Base-by-base conservation (phyloP, 23 tunicate species). In the Ascidia mentula region DNA sequence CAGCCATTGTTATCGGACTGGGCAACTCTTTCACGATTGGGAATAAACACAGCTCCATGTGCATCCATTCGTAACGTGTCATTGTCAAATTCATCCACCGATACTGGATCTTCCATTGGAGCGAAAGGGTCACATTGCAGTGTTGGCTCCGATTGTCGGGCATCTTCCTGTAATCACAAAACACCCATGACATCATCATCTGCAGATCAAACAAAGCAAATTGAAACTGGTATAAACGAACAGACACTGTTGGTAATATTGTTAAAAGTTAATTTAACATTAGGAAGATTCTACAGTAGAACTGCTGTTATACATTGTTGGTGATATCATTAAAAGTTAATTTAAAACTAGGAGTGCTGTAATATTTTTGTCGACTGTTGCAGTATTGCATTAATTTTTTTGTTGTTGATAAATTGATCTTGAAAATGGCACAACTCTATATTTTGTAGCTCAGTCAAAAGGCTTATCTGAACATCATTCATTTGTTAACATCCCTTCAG, bases 381-480 rank as follows among this genome's bases (percentile, higher is more conserved):
- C 2, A 53, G 65, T 20, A 42, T 42, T 15, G 15, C 53, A 42
- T 9, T 42, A 9, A 42, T 12, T 42, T 12, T 42, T 42, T 42
- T n/a, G n/a, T n/a, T n/a, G n/a, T n/a, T n/a, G n/a, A n/a, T n/a
- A n/a, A n/a, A n/a, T n/a, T n/a, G n/a, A 42, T 42, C 15, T 15
- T 42, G 15, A 9, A 15, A 9, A 42, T 42, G 53, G 24, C 13
- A 53, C 24, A 53, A 53, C 1, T 28, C 65, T 5, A 1, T 53
- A 1, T 53, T 26, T 53, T 53, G 22, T 53, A 53, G 65, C 28
- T 53, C 65, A 6, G 13, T 9, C 65, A 53, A 74, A 74, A 36
- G 46, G 46, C 3, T 24, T 30, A 7, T 34, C 46, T 1, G 78
- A 74, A 74, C 78, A 74, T 13, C 78, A 74, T 74, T 74, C 78